phyloP scores from a whole-genome alignment of 2,888 invertebrate genomes.

The Leptinotarsa haldemani region DNA sequence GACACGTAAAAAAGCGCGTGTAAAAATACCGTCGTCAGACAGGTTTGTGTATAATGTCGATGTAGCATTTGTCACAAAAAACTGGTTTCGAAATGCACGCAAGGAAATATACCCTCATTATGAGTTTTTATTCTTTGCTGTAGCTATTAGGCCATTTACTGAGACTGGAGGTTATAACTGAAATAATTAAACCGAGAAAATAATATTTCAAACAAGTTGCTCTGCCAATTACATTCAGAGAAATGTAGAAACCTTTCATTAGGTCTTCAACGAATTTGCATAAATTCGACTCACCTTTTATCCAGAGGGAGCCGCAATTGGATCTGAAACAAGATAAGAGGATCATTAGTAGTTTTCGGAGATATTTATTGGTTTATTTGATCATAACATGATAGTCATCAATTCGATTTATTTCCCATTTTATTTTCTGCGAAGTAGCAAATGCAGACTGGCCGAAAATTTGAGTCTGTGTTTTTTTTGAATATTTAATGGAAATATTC shows the following conservation, averaged over 20 bases:
- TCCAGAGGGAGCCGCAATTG: neutral
- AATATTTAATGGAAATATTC: no score
- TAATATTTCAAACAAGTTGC: constrained; percentile 22
- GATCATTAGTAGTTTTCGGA: neutral
- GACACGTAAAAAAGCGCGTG: constrained; percentile 14
- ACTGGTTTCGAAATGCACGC: constrained; percentile 25
- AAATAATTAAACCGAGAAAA: constrained; percentile 33
- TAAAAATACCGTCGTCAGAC: constrained; percentile 16
- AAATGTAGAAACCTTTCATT: constrained; percentile 14
- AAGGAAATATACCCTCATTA: constrained; percentile 35
- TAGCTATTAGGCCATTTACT: constrained; percentile 38
- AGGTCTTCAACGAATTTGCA: constrained; percentile 21
- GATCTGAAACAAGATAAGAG: constrained; percentile 11
- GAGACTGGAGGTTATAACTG: constrained; percentile 25
- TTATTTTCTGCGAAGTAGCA: no score
- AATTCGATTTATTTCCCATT: neutral
- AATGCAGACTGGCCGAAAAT: no score
- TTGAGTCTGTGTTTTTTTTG: no score
- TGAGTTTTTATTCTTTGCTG: constrained; percentile 33
- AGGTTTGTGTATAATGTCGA: constrained; percentile 4
- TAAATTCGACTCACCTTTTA: constrained; percentile 21
- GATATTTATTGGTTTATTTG: neutral
- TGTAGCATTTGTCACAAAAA: constrained; percentile 19
- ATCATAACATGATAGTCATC: neutral
- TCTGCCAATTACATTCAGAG: constrained; percentile 18